Percentiles rank a stretch among this genome's conserved stretches.
phyloP scores from a whole-genome alignment of 2,113 vertebrate genomes.

The Perca fluviatilis region DNA sequence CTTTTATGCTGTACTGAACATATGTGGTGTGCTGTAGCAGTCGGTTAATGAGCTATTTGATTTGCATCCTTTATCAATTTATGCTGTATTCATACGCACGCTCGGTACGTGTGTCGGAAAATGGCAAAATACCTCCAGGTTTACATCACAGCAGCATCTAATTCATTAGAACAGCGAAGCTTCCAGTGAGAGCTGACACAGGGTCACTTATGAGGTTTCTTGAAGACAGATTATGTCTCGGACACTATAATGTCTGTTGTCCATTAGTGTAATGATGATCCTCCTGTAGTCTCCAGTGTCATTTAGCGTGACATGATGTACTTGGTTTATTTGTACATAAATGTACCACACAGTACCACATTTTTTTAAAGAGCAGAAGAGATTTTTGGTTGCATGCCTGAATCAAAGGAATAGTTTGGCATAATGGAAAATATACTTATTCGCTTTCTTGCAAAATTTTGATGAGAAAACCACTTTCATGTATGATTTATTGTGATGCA shows the following conservation, averaged over 20 bases:
- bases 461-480: too few relatives aligned
- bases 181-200: constrained; percentile 14
- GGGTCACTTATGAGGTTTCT: constrained; percentile 3
- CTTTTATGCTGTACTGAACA: neutral
- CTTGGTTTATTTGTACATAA: constrained; percentile 41
- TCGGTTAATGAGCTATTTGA: neutral
- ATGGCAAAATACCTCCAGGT: neutral
- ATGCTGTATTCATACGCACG: neutral
- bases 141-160: neutral
- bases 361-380: neutral
- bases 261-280: constrained; percentile 49
- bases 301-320: constrained; percentile 48
- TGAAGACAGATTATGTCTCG: constrained; percentile 38
- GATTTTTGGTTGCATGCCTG: neutral
- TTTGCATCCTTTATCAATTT: neutral
- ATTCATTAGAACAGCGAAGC: neutral
- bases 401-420: neutral
- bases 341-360: too few relatives aligned
- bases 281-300: constrained; percentile 32
- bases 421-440: too few relatives aligned
- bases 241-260: constrained; percentile 36
- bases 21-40: neutral
- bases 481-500: too few relatives aligned
- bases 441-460: neutral
- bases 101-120: neutral